Percentiles rank a stretch among this genome's conserved stretches.
Conservation (phyloP, 1,140 invertebrate species). For the Stegodyphus mimosarum region DNA sequence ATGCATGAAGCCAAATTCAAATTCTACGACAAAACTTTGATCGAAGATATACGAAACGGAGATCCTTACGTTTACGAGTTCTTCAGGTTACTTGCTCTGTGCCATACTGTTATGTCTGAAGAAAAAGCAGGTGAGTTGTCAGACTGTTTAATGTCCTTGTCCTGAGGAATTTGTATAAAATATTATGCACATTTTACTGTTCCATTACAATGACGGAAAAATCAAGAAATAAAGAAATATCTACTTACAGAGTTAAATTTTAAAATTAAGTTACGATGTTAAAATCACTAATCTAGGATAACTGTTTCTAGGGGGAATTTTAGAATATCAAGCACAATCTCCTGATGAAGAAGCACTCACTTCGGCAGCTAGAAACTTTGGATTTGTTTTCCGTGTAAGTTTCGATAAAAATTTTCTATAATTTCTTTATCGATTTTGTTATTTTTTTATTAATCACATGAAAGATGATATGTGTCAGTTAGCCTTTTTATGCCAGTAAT, state of each 20-base stretch:
- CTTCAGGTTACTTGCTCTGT: conserved; percentile 88
- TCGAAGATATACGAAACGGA: conserved; percentile 81
- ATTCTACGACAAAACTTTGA: conserved; percentile 91
- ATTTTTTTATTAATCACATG: no score
- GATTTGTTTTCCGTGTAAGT: conserved; percentile 93
- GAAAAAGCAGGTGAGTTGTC: conserved; percentile 78
- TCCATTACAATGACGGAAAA: background rate
- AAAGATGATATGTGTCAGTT: no score
- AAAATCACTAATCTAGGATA: background rate
- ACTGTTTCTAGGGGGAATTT: conserved; percentile 44
- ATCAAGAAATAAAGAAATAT: background rate
- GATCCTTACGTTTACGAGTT: conserved; percentile 84
- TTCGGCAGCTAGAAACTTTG: conserved; percentile 97
- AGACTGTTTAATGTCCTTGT: background rate
- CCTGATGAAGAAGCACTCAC: conserved; percentile 98
- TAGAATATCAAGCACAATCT: conserved; percentile 90
- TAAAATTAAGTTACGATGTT: background rate
- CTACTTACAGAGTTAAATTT: background rate
- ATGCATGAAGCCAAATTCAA: conserved; percentile 91
- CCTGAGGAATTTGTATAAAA: background rate
- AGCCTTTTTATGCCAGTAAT: no score
- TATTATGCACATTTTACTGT: background rate
- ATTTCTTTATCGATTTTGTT: no score
- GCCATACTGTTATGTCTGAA: conserved; percentile 97
- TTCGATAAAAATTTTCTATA: no score